These are phyloP conservation scores for Echeneis naucrates DNA, from an alignment of 2,797 vertebrate species.

Conservation along the genomic window DNA sequence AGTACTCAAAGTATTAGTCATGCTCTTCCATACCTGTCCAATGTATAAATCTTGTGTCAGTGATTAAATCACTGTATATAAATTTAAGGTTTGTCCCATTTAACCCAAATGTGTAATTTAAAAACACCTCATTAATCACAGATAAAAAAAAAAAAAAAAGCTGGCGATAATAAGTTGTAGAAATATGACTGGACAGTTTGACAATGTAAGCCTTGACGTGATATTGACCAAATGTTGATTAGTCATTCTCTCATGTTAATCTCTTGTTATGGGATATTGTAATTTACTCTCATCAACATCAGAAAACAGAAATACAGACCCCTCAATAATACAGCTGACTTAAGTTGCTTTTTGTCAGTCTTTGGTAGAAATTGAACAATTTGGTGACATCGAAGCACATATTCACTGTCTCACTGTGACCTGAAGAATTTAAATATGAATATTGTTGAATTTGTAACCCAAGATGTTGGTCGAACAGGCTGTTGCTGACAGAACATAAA, in stretches of 20 bases:
- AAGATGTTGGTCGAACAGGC: conserved; percentile 68
- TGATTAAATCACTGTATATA: not conserved
- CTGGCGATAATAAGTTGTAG: no score
- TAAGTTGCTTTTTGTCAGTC: conserved; percentile 25
- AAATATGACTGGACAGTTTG: no score
- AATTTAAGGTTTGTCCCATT: not conserved
- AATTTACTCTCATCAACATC: not conserved
- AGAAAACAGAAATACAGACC: not conserved
- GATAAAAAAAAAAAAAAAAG: no score
- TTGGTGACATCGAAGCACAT: conserved; percentile 46
- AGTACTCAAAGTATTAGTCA: no score
- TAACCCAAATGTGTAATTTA: not conserved
- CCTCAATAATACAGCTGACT: not conserved
- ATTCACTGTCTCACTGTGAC: conserved; percentile 63
- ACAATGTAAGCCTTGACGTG: no score
- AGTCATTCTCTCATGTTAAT: not conserved
- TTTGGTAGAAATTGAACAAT: conserved; percentile 35
- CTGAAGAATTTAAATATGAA: conserved; percentile 54
- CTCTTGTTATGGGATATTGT: not conserved
- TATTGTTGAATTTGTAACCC: conserved; percentile 76
- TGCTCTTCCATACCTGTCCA: not conserved
- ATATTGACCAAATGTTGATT: no score
- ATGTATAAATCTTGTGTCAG: not conserved
- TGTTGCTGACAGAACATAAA: conserved; percentile 69
- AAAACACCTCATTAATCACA: no score